These are phyloP conservation scores for Pelodytes ibericus DNA, from an alignment of 2,797 vertebrate species.

Conservation along the genomic window DNA sequence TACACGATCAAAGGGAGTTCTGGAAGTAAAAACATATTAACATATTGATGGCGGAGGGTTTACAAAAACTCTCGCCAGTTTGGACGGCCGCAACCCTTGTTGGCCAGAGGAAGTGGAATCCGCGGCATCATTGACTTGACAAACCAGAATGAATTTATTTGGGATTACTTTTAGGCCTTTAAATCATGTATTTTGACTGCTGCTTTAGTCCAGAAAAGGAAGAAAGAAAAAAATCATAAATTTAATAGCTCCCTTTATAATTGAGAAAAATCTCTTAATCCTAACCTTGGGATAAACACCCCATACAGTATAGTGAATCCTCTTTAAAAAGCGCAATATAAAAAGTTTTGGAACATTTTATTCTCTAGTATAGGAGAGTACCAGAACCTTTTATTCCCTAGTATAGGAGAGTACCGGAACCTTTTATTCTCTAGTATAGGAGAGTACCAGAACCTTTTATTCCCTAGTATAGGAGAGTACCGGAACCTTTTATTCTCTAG, in stretches of 20 bases:
- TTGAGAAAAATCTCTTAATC: too few relatives aligned
- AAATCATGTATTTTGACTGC: background rate
- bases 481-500: too few relatives aligned
- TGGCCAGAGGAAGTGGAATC: slow-evolving; percentile 6
- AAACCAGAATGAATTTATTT: slow-evolving; percentile 43
- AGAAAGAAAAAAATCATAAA: background rate
- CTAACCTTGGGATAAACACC: too few relatives aligned
- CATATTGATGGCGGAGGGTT: slow-evolving; percentile 31
- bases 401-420: too few relatives aligned
- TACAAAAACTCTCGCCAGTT: slow-evolving; percentile 13
- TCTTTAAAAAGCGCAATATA: too few relatives aligned
- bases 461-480: too few relatives aligned
- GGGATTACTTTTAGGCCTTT: slow-evolving; percentile 7
- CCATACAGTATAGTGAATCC: too few relatives aligned
- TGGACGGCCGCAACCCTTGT: slow-evolving; percentile 16
- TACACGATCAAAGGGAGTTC: background rate
- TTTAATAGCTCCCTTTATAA: background rate
- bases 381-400: too few relatives aligned
- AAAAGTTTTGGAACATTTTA: too few relatives aligned
- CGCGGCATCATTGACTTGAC: slow-evolving; percentile 9
- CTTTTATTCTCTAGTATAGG: too few relatives aligned
- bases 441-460: too few relatives aligned
- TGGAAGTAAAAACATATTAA: slow-evolving; percentile 6
- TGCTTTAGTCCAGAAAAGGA: background rate
- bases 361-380: too few relatives aligned